Conservation (phyloP, 2,888 invertebrate genomes). For the Scaptodrosophila latifasciaeformis region DNA sequence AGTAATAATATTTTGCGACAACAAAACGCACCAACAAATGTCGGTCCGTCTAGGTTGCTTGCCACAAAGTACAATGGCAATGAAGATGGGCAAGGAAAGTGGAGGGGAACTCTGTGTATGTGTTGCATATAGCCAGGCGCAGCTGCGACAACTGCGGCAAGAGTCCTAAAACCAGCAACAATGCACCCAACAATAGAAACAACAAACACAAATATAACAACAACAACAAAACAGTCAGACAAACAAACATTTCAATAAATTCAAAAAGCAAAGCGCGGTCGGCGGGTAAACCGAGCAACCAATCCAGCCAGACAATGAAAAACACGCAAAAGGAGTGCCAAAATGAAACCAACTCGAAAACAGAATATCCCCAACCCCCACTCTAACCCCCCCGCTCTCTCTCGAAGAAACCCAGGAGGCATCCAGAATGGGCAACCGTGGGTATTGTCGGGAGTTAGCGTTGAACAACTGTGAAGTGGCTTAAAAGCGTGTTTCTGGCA, state of each 20-base stretch:
- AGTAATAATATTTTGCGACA: conserved; percentile 71
- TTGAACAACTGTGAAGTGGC: conserved; percentile 47
- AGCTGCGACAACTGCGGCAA: conserved; percentile 10
- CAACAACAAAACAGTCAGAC: conserved; percentile 42
- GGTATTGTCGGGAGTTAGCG: no score
- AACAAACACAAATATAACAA: conserved; percentile 19
- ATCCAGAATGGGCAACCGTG: no score
- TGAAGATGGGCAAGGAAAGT: not conserved
- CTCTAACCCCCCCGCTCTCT: no score
- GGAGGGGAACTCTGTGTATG: not conserved
- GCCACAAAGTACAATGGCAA: conserved; percentile 3
- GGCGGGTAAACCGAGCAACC: not conserved
- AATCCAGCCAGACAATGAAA: conserved; percentile 50
- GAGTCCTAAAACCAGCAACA: conserved; percentile 3
- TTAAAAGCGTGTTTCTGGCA: conserved; percentile 50
- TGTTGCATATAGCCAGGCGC: conserved; percentile 14
- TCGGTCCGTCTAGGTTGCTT: not conserved
- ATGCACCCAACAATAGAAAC: conserved; percentile 11
- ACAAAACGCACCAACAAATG: conserved; percentile 38
- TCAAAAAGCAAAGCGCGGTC: conserved; percentile 30
- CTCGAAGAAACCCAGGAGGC: no score
- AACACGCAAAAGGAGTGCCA: conserved; percentile 66
- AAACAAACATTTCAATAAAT: conserved; percentile 69
- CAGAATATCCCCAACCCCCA: no score
- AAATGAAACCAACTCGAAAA: no score